Evolutionary conservation across 1,140 invertebrate genomes (phyloP).

Genomic region (Drosophila virilis): DNA sequence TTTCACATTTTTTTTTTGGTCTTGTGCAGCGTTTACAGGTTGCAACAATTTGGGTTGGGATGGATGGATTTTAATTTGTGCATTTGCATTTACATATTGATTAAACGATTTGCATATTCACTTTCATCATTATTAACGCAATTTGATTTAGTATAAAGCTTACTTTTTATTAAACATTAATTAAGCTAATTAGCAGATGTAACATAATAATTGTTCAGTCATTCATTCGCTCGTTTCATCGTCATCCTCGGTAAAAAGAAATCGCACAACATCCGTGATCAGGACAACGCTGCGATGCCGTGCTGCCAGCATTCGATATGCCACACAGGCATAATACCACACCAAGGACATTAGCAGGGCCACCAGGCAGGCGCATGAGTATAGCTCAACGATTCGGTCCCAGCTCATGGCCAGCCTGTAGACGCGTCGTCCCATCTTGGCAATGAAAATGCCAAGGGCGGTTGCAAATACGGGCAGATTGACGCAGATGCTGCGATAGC

Average conservation of each 20-base stretch:
- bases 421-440: conserved; percentile 11
- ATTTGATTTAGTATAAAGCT: too few species aligned
- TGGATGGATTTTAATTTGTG: conserved; percentile 75
- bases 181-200: neutral
- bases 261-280: neutral
- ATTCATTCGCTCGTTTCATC: neutral
- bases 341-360: neutral
- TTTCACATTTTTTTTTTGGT: conserved; percentile 11
- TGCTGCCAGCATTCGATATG: neutral
- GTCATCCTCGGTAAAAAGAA: neutral
- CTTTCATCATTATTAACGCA: conserved; percentile 13
- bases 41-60: conserved; percentile 61
- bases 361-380: conserved; percentile 6
- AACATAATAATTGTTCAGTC: neutral
- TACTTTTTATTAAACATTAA: neutral
- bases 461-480: conserved; percentile 8
- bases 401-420: conserved; percentile 30
- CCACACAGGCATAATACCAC: neutral
- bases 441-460: conserved; percentile 1
- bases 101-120: conserved; percentile 74
- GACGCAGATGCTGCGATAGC: conserved; percentile 31
- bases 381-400: conserved; percentile 3
- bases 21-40: conserved; percentile 9
- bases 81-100: conserved; percentile 78
- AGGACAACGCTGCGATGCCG: neutral